Evolutionary conservation across 64 coral and sea anemone genomes (phyloP).

Genomic region (Montipora cactus): DNA sequence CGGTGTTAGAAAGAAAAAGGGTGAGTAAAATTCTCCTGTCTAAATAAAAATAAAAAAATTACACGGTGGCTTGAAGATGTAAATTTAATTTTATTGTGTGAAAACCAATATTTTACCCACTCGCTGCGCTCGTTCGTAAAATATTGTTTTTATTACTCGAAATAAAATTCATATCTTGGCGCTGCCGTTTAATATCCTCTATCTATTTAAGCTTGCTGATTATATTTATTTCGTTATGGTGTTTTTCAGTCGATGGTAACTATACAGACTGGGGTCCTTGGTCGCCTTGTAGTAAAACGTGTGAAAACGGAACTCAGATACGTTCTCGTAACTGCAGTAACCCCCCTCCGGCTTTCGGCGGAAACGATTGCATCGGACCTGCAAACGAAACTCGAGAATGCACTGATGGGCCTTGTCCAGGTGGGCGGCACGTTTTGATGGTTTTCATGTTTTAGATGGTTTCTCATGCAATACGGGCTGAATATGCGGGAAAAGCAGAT

Average conservation of each 20-base stretch:
- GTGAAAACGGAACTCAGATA: background rate
- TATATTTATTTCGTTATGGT: background rate
- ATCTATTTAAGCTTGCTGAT: background rate
- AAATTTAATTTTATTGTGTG: no score
- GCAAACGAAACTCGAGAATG: background rate
- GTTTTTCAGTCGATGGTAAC: background rate
- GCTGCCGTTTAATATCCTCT: no score
- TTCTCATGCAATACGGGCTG: no score
- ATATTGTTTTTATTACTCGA: no score
- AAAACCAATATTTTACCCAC: no score
- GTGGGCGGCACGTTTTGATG: constrained; percentile 5
- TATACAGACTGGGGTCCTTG: constrained; percentile 1
- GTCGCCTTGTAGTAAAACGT: background rate
- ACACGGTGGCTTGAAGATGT: no score
- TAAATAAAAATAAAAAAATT: no score
- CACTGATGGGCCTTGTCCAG: constrained; percentile 14
- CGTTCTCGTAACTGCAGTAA: constrained; percentile 1
- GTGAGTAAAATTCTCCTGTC: no score
- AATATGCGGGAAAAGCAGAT: no score
- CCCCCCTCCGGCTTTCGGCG: constrained; percentile 20
- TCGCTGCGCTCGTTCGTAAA: no score
- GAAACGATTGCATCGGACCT: constrained; percentile 11
- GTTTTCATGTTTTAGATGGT: background rate
- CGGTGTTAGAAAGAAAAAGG: no score
- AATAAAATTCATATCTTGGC: no score